A percentile compares a stretch with the other conserved stretches of the same genome.
Evolutionary conservation across 2,113 vertebrate genomes (phyloP).

Genomic region (Ailurus styani): DNA sequence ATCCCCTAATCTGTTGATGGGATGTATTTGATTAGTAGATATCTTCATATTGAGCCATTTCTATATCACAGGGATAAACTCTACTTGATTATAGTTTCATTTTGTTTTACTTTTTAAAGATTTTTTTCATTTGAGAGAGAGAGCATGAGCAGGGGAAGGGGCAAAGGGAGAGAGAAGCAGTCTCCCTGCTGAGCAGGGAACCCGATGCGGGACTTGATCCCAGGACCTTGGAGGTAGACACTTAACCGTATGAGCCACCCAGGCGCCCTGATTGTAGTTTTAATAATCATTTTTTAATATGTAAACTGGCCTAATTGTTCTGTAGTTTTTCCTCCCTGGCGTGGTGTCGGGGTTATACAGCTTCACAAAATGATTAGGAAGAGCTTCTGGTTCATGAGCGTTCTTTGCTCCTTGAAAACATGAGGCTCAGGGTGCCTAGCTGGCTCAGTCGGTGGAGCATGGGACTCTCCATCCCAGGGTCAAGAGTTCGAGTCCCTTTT

Average conservation of each 20-base stretch:
- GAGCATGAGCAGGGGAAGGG: too few species aligned
- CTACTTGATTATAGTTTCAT: neutral
- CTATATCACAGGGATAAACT: neutral
- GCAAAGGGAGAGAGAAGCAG: too few species aligned
- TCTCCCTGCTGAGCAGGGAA: too few species aligned
- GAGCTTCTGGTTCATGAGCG: neutral
- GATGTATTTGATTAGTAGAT: neutral
- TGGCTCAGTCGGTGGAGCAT: neutral
- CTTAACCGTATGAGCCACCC: too few species aligned
- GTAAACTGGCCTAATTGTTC: neutral
- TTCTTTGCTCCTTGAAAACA: neutral
- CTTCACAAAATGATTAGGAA: neutral
- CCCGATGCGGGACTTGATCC: too few species aligned
- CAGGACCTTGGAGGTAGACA: too few species aligned
- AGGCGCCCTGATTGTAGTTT: neutral
- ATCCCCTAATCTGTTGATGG: neutral
- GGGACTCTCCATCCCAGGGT: neutral
- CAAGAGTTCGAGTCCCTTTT: neutral
- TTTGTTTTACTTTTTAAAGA: too few species aligned
- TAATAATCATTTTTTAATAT: neutral
- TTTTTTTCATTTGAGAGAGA: too few species aligned
- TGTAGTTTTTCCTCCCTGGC: neutral
- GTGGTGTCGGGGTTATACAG: neutral
- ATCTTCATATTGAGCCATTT: neutral
- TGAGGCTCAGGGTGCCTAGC: neutral